These are phyloP conservation scores for Rhyzopertha dominica DNA, from an alignment of 1,140 invertebrate genomes.

Conservation along the genomic window DNA sequence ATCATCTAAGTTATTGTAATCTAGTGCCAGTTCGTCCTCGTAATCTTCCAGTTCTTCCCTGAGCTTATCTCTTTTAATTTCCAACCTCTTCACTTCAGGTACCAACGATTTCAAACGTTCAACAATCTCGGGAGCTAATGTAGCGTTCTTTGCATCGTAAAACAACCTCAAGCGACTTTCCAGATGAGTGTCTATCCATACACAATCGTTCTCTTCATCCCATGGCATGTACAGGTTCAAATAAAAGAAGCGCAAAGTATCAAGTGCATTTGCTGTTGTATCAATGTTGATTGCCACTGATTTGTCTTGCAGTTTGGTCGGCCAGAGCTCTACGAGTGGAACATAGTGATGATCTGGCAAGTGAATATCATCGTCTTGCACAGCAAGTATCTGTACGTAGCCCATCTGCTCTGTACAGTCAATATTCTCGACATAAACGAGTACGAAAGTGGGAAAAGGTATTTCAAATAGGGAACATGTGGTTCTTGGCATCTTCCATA, in stretches of 20 bases:
- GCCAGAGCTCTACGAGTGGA: slow-evolving; percentile 53
- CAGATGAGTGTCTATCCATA: slow-evolving; percentile 54
- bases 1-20: slow-evolving; percentile 32
- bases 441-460: slow-evolving; percentile 55
- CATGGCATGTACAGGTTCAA: slow-evolving; percentile 59
- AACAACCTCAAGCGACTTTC: slow-evolving; percentile 53
- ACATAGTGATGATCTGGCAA: slow-evolving; percentile 55
- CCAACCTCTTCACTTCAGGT: slow-evolving; percentile 52
- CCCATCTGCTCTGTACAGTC: slow-evolving; percentile 49
- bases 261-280: slow-evolving; percentile 48
- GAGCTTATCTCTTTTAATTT: slow-evolving; percentile 48
- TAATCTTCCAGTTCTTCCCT: slow-evolving; percentile 45
- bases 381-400: slow-evolving; percentile 49
- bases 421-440: slow-evolving; percentile 51
- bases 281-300: slow-evolving; percentile 44
- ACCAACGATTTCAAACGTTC: slow-evolving; percentile 53
- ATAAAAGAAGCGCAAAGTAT: slow-evolving; percentile 57
- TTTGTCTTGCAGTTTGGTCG: slow-evolving; percentile 53
- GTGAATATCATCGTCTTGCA: slow-evolving; percentile 55
- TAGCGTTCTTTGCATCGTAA: slow-evolving; percentile 54
- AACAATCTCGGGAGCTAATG: slow-evolving; percentile 48
- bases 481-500: slow-evolving; percentile 58
- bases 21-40: slow-evolving; percentile 44
- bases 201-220: slow-evolving; percentile 55
- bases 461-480: slow-evolving; percentile 55